Evolutionary conservation across 2,888 invertebrate genomes (phyloP).

Genomic region (Tigriopus californicus): DNA sequence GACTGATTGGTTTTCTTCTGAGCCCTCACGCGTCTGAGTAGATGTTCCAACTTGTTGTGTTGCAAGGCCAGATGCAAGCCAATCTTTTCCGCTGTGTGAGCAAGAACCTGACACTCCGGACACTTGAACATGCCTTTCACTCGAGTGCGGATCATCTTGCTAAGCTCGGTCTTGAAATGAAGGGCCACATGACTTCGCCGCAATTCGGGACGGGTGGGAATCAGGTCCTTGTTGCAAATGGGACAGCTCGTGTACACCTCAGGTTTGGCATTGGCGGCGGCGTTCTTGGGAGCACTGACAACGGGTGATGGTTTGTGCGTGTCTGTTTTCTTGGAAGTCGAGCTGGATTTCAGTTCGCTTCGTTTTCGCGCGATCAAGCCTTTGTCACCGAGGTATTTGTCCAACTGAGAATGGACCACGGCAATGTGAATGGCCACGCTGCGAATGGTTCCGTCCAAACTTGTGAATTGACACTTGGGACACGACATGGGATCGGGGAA

Average conservation of each 20-base stretch:
- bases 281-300: too few relatives aligned
- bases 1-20: neutral
- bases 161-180: neutral
- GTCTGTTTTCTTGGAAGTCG: too few relatives aligned
- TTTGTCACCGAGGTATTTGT: neutral
- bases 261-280: too few relatives aligned
- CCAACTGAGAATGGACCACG: neutral
- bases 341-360: neutral
- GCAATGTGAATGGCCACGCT: neutral
- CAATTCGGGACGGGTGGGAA: neutral
- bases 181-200: neutral
- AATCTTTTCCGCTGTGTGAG: neutral
- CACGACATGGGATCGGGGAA: neutral
- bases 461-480: neutral
- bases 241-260: neutral
- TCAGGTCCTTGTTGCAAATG: neutral
- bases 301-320: too few relatives aligned
- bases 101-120: neutral
- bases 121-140: neutral
- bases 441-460: neutral
- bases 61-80: neutral
- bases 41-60: neutral
- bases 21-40: neutral
- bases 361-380: neutral
- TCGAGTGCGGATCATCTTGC: neutral